Evolutionary conservation across 2,888 invertebrate species (phyloP).

Genomic region (Rhagium mordax): DNA sequence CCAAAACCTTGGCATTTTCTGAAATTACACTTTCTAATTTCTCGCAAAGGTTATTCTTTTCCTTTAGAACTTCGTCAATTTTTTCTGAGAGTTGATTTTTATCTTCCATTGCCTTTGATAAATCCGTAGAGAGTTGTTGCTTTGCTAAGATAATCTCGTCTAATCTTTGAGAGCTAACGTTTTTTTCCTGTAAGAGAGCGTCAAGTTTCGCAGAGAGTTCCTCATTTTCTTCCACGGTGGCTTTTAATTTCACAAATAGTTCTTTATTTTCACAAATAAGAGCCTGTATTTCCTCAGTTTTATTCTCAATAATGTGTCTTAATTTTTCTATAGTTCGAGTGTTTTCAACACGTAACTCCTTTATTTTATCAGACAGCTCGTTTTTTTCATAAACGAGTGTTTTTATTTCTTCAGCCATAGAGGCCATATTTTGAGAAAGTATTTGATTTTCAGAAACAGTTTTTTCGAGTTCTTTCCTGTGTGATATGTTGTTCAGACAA

Average conservation of each 20-base stretch:
- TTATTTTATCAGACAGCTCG: constrained; percentile 3
- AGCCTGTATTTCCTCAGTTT: not conserved
- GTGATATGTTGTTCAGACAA: too few species aligned
- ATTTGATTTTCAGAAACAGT: not conserved
- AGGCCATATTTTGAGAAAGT: not conserved
- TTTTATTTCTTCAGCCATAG: constrained; percentile 1
- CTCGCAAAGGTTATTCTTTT: not conserved
- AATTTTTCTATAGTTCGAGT: not conserved
- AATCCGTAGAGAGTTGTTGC: not conserved
- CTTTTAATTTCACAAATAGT: constrained; percentile 25
- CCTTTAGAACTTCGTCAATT: not conserved
- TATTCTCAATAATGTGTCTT: not conserved
- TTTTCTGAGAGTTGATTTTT: constrained; percentile 12
- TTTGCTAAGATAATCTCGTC: not conserved
- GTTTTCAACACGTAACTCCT: too few species aligned
- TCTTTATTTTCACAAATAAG: constrained; percentile 7
- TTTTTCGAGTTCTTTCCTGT: not conserved
- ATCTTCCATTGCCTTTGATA: not conserved
- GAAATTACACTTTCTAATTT: not conserved
- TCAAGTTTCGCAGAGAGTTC: not conserved
- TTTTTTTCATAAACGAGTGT: constrained; percentile 12
- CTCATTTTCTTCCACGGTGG: not conserved
- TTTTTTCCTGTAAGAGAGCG: not conserved
- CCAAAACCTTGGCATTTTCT: not conserved
- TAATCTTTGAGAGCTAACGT: not conserved